Base-by-base conservation (phyloP, 2,797 vertebrate genomes). In the Heteromormyrus szaboi region DNA sequence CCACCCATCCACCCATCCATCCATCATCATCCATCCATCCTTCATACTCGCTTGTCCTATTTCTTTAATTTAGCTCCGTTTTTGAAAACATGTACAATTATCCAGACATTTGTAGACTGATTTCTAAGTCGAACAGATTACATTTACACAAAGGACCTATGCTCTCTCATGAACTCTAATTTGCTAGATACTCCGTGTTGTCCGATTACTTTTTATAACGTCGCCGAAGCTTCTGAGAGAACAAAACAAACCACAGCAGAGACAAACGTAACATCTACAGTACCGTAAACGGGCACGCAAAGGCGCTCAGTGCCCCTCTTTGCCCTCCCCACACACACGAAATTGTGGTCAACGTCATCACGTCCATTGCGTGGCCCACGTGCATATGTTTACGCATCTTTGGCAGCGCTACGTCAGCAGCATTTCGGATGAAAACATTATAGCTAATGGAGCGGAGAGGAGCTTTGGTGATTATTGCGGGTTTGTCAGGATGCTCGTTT, bases 351-450 rank as follows among this genome's bases (percentile, higher is more conserved):
- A 65, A 87, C 86, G 91, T 91, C 91, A 79, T 11, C 29, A 93
- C 92, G 94, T 90, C 76, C 54, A 59, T 33, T 92, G 89, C 94
- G 94, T 90, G 94, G 85, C 92, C 95, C 96, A 96, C 95, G 95
- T 96, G 96, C 93, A 93, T 94, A 96, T 96, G 96, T 96, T 96
- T 95, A 95, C 94, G 94, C 94, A 91, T 92, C 93, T 92, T 92
- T 92, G 93, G 94, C 92, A 85, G 8, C 41, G 79, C 86, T 85
- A 91, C 91, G 91, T 92, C 90, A 90, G 72, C 87, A 90, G 56
- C 85, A 59, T 46, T 85, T 91, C 88, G 79, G 90, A 89, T 89
- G 85, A 85, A 91, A 91, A 91, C 88, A 88, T 89, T 81, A 81
- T 50, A 84, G 81, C 81, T 84, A 87, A 90, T 91, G 89, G 51